These are phyloP conservation scores for Neopelma chrysocephalum DNA, from an alignment of 2,797 vertebrate genomes.

Conservation along the genomic window DNA sequence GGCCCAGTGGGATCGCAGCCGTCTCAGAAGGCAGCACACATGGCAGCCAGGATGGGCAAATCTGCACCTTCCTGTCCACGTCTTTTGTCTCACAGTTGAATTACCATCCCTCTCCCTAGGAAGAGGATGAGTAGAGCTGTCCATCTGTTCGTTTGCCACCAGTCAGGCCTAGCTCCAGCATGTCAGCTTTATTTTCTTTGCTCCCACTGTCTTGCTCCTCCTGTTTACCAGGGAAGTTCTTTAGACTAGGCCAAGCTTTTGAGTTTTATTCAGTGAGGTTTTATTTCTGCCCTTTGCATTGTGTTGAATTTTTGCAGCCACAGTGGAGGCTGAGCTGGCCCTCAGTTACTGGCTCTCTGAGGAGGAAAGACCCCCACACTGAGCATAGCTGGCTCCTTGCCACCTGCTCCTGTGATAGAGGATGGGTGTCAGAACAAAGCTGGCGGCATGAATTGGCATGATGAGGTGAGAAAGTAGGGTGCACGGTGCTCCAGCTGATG, in stretches of 20 bases:
- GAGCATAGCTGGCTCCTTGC: slow-evolving; percentile 15
- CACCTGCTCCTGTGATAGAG: slow-evolving; percentile 49
- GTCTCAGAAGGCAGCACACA: neutral
- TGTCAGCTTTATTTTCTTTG: neutral
- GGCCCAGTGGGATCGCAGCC: neutral
- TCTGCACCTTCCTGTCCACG: neutral
- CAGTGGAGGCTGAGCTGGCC: neutral
- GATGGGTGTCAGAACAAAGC: slow-evolving; percentile 66
- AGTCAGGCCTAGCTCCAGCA: neutral
- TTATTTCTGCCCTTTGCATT: neutral
- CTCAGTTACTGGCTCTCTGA: neutral
- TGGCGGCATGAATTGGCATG: slow-evolving; percentile 64
- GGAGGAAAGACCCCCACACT: neutral
- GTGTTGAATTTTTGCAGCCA: neutral
- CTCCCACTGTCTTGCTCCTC: neutral
- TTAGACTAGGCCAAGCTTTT: neutral
- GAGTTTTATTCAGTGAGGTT: neutral
- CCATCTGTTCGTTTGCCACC: slow-evolving; percentile 48
- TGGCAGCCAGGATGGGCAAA: neutral
- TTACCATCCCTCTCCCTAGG: neutral
- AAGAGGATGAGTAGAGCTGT: neutral
- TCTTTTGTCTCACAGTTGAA: neutral
- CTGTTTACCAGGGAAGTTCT: neutral
- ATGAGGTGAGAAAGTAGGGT: slow-evolving; percentile 61
- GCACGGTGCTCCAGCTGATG: slow-evolving; percentile 53